Evolutionary conservation across 1,140 invertebrate genomes (phyloP).

Genomic region (Ips typographus): DNA sequence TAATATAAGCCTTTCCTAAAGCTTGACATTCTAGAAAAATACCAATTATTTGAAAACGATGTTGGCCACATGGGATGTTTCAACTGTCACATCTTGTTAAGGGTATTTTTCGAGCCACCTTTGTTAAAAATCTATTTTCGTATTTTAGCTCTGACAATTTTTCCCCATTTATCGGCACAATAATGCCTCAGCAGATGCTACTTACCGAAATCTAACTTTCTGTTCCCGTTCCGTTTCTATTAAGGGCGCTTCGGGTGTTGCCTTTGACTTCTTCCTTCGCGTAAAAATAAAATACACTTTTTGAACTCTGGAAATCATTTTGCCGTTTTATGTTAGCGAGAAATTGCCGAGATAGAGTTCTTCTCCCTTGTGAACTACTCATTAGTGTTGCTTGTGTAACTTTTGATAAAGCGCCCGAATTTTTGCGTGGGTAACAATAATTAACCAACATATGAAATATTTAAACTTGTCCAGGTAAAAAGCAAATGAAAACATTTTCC

Average conservation of each 20-base stretch:
- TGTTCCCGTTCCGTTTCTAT: slow-evolving; percentile 16
- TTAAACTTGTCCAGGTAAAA: neutral
- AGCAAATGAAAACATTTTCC: slow-evolving; percentile 1
- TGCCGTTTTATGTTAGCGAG: too few relatives aligned
- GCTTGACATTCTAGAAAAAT: too few relatives aligned
- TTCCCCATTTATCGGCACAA: slow-evolving; percentile 23
- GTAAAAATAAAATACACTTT: slow-evolving; percentile 3
- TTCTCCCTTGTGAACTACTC: too few relatives aligned
- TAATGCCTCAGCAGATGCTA: slow-evolving; percentile 10
- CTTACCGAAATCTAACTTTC: slow-evolving; percentile 18
- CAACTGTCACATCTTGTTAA: slow-evolving; percentile 15
- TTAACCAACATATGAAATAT: too few relatives aligned
- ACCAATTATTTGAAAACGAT: neutral
- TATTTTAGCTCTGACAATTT: slow-evolving; percentile 24
- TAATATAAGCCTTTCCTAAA: too few relatives aligned
- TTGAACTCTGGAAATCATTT: too few relatives aligned
- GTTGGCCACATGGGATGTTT: neutral
- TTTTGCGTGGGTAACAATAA: too few relatives aligned
- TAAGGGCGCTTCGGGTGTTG: slow-evolving; percentile 4
- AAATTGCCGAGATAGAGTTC: too few relatives aligned
- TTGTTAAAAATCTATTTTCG: slow-evolving; percentile 22
- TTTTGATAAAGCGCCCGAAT: too few relatives aligned
- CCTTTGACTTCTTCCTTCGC: neutral
- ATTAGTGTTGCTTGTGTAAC: too few relatives aligned
- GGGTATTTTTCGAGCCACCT: slow-evolving; percentile 1